Evolutionary conservation across 2,888 invertebrate genomes (phyloP).

Genomic region (Synanthedon formicaeformis): DNA sequence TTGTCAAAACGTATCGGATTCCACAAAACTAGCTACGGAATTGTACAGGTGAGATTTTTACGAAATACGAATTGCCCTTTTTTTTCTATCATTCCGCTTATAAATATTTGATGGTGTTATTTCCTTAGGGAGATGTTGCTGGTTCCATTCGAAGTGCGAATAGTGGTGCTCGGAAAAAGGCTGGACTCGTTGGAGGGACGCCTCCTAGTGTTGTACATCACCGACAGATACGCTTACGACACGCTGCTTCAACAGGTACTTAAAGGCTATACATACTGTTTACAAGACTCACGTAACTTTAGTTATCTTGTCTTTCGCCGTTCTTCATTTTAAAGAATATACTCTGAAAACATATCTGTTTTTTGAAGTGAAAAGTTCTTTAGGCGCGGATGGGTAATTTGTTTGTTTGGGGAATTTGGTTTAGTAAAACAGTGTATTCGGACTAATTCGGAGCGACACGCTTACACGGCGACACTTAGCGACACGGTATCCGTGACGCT

Average conservation of each 20-base stretch:
- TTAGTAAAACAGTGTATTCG: no score
- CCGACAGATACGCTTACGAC: constrained; percentile 98
- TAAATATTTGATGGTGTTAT: background rate
- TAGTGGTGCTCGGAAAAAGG: constrained; percentile 96
- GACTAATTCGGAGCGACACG: no score
- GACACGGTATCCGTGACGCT: no score
- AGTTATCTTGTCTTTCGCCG: no score
- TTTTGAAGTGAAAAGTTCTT: no score
- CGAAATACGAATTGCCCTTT: background rate
- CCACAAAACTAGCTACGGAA: constrained; percentile 96
- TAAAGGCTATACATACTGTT: no score
- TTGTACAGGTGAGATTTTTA: constrained; percentile 81
- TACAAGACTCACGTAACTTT: no score
- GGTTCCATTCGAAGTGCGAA: constrained; percentile 98
- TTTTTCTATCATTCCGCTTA: background rate
- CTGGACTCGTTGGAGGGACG: constrained; percentile 88
- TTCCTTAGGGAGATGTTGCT: constrained; percentile 71
- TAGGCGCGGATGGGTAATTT: no score
- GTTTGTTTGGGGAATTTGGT: no score
- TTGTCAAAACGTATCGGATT: constrained; percentile 94
- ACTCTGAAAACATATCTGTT: no score
- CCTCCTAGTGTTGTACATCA: constrained; percentile 96
- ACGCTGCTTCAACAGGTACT: constrained; percentile 87
- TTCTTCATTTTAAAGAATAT: no score
- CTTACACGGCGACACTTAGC: no score